Percentiles rank a stretch among this genome's conserved stretches.
These are phyloP conservation scores for Maniola hyperantus DNA, from an alignment of 2,888 invertebrate species.

Conservation along the genomic window DNA sequence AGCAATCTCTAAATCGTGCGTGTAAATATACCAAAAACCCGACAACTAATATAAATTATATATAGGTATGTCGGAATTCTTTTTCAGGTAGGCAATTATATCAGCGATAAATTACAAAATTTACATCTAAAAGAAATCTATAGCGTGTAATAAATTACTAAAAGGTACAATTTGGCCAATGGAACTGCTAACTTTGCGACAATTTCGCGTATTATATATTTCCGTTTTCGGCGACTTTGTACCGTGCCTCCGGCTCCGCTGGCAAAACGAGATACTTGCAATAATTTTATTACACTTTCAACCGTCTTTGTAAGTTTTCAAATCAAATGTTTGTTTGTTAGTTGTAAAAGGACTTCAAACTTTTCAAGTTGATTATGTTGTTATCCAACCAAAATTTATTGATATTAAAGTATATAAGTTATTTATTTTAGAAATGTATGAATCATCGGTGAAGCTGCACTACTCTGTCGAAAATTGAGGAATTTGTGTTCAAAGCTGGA, in stretches of 20 bases:
- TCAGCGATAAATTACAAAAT: conserved; percentile 25
- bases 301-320: conserved; percentile 23
- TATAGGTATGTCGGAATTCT: not conserved
- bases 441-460: conserved; percentile 8
- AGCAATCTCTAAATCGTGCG: too few relatives aligned
- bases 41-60: too few relatives aligned
- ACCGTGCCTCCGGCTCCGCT: conserved; percentile 18
- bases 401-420: not conserved
- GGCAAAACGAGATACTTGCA: conserved; percentile 30
- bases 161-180: conserved; percentile 39
- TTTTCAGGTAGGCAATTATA: conserved; percentile 24
- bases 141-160: conserved; percentile 39
- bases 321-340: conserved; percentile 27
- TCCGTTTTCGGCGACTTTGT: conserved; percentile 32
- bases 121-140: conserved; percentile 37
- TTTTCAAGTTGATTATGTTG: conserved; percentile 2
- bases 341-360: conserved; percentile 18
- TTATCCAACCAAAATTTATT: not conserved
- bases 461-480: not conserved
- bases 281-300: conserved; percentile 32
- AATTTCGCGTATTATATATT: conserved; percentile 35
- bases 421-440: conserved; percentile 2
- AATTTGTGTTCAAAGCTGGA: conserved; percentile 10
- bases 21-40: too few relatives aligned
- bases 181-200: conserved; percentile 39